Percentiles rank a stretch among this genome's conserved stretches.
These are phyloP conservation scores for Leptopilina syphax DNA, from an alignment of 2,888 invertebrate species.

Conservation along the genomic window DNA sequence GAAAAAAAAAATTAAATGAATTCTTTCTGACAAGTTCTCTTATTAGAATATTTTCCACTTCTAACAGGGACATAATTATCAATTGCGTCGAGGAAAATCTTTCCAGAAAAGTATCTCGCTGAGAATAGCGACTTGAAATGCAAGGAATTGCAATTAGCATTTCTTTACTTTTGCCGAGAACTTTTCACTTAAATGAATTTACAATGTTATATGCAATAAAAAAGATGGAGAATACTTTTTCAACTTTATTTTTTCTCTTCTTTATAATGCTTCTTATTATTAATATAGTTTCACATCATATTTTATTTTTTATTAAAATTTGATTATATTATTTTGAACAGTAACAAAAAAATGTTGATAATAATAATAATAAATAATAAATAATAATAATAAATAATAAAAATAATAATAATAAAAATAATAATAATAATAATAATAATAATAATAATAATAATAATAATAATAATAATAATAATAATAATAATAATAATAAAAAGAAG, in stretches of 20 bases:
- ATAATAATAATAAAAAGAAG: too few species aligned
- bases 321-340: too few species aligned
- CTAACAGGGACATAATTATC: slow-evolving; percentile 31
- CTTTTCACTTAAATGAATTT: slow-evolving; percentile 24
- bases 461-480: too few species aligned
- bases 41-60: slow-evolving; percentile 20
- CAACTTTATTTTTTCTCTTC: neutral
- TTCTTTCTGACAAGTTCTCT: neutral
- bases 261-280: too few species aligned
- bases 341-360: too few species aligned
- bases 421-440: too few species aligned
- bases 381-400: too few species aligned
- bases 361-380: too few species aligned
- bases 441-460: too few species aligned
- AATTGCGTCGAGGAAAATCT: slow-evolving; percentile 24
- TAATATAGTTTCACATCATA: too few species aligned
- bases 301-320: too few species aligned
- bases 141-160: slow-evolving; percentile 32
- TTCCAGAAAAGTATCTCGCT: slow-evolving; percentile 20
- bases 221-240: slow-evolving; percentile 12
- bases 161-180: slow-evolving; percentile 34
- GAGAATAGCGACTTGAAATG: slow-evolving; percentile 13
- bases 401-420: too few species aligned
- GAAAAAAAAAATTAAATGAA: neutral
- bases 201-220: neutral